Evolutionary conservation across 2,113 vertebrate species (phyloP).

Genomic region (Triplophysa siluroides): DNA sequence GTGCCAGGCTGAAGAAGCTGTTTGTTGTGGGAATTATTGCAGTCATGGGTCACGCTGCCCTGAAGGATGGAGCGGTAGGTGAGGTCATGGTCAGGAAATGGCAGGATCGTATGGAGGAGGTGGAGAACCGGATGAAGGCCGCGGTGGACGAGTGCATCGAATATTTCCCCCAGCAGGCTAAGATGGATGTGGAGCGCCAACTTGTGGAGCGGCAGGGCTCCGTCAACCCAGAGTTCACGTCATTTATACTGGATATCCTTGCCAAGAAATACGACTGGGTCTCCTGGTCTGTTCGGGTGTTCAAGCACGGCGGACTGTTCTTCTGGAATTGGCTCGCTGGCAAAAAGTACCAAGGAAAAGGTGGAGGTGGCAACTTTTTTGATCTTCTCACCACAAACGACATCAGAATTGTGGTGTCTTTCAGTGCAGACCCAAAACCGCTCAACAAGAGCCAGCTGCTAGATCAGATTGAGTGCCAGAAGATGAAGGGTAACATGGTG

Average conservation of each 20-base stretch:
- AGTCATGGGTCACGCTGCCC: constrained; percentile 74
- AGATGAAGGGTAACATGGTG: constrained; percentile 74
- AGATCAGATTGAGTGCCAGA: constrained; percentile 69
- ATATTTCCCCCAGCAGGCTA: constrained; percentile 74
- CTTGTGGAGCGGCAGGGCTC: constrained; percentile 61
- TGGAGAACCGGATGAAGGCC: constrained; percentile 76
- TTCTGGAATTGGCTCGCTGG: constrained; percentile 79
- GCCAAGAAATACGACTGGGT: constrained; percentile 79
- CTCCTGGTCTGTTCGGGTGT: constrained; percentile 74
- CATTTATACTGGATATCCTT: constrained; percentile 64
- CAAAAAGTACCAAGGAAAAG: constrained; percentile 72
- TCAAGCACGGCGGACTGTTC: constrained; percentile 67
- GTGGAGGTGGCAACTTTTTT: constrained; percentile 71
- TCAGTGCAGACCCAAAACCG: constrained; percentile 68
- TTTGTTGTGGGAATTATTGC: constrained; percentile 77
- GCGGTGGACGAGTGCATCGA: constrained; percentile 76
- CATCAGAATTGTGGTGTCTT: constrained; percentile 74
- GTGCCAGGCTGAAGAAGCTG: constrained; percentile 76
- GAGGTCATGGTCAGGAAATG: constrained; percentile 74
- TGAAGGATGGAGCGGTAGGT: constrained; percentile 69
- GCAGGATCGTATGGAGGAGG: constrained; percentile 73
- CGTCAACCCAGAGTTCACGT: constrained; percentile 61
- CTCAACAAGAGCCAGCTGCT: constrained; percentile 71
- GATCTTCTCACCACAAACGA: constrained; percentile 73
- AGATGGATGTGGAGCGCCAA: constrained; percentile 67